Evolutionary conservation across 2,888 invertebrate genomes (phyloP), one percentile per base, ranked within the genome.

Genomic region (Orthosia cruda): DNA sequence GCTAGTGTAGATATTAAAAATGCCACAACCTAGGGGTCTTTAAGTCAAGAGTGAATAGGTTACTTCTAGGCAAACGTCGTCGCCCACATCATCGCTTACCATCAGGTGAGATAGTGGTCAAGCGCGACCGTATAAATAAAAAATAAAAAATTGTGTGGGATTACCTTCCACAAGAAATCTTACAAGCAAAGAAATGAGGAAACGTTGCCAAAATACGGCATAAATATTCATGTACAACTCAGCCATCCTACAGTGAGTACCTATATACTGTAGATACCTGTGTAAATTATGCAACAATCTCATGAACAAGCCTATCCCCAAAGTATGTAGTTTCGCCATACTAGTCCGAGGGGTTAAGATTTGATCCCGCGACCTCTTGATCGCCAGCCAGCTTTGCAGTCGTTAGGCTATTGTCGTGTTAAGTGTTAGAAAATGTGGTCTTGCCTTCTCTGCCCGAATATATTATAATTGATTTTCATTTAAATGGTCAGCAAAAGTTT

Each of bases 371-470:
- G 75, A 85, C 84, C 86, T 82, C 78, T 76, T 32, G 66, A 23
- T 71, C 58, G 58, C 77, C 62, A 70, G 61, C 78, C 67, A 74
- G 59, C 77, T 52, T 71, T 54, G 59, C 50, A 71, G 26, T 75
- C 71, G 72, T 71, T 75, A 59, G 64, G 23, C 78, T 75, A 76
- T 84, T 85, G 83, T 85, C 79, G 75, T 73, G 62, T 70, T 55
- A 76, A 74, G 71, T 74, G 71, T 69, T 81, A 77, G 85, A 81
- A 85, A 85, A 83, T 85, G 85, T 72, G n/a, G 85, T 85, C 70
- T 83, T 85, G 55, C 83, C 86, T 72, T 85, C 66, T 77, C 54
- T 55, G 76, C 3, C 0, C 26, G 64, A 72, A 74, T 77, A 77
- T 74, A 83, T 80, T 84, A 80, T 81, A 72, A 84, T 83, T 76